Percentiles rank a stretch among this genome's conserved stretches.
Conservation (phyloP, 2,797 vertebrate genomes). For the Gymnodraco acuticeps region DNA sequence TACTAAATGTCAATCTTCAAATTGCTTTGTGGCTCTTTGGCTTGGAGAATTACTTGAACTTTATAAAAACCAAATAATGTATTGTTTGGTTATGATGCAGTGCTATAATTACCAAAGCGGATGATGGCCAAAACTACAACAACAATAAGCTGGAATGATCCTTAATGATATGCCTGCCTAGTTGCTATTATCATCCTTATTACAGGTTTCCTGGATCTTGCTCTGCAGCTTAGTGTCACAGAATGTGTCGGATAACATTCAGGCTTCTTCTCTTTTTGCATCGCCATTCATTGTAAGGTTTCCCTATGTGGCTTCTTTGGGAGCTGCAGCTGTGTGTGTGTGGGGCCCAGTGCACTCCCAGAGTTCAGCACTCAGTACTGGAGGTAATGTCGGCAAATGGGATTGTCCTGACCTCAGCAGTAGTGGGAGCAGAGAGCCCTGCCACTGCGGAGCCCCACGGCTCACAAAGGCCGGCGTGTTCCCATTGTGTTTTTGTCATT, state of each 20-base stretch:
- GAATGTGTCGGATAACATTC: neutral
- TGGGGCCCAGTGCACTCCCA: conserved; percentile 38
- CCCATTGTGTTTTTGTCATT: conserved; percentile 74
- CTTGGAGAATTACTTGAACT: neutral
- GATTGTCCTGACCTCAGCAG: conserved; percentile 75
- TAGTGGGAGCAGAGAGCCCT: conserved; percentile 39
- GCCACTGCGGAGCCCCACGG: conserved; percentile 50
- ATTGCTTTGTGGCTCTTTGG: neutral
- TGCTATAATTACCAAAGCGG: neutral
- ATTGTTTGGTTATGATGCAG: neutral
- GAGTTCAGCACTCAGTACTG: conserved; percentile 52
- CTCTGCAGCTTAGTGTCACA: too few relatives aligned
- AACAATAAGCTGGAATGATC: neutral
- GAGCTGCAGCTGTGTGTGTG: conserved; percentile 22
- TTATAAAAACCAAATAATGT: too few relatives aligned
- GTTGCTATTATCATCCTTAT: neutral
- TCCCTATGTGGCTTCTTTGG: conserved; percentile 8
- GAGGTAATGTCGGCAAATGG: conserved; percentile 62
- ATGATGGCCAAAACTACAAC: neutral
- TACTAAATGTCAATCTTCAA: neutral
- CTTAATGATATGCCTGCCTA: neutral
- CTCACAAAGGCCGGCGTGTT: conserved; percentile 64
- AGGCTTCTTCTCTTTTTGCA: neutral
- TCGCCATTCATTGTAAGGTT: conserved; percentile 6
- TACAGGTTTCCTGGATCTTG: too few relatives aligned